A percentile compares a stretch with the other conserved stretches of the same genome.
These are phyloP conservation scores for Therioaphis trifolii DNA, from an alignment of 2,888 invertebrate species.

Conservation along the genomic window DNA sequence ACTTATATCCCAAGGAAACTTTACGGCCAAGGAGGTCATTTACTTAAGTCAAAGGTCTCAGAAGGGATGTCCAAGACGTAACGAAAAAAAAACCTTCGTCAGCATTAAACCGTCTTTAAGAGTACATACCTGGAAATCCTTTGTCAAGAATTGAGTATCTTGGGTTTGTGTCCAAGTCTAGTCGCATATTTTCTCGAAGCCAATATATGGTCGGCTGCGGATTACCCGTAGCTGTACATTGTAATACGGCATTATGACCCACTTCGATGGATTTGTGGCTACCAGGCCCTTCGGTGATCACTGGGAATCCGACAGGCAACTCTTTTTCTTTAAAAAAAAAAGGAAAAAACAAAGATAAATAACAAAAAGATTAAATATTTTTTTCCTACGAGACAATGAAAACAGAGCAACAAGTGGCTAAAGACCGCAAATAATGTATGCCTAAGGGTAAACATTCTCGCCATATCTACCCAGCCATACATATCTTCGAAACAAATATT, in stretches of 20 bases:
- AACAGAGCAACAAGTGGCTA: slow-evolving; percentile 39
- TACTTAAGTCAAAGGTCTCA: slow-evolving; percentile 43
- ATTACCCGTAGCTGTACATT: slow-evolving; percentile 88
- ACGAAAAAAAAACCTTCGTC: slow-evolving; percentile 45
- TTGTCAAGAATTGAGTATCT: slow-evolving; percentile 87
- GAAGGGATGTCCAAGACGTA: neutral
- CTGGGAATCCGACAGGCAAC: slow-evolving; percentile 92
- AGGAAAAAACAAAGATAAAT: slow-evolving; percentile 2
- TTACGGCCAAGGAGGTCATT: slow-evolving; percentile 39
- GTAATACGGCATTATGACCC: slow-evolving; percentile 88
- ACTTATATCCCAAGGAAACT: slow-evolving; percentile 30
- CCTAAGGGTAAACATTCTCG: slow-evolving; percentile 30
- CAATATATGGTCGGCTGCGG: slow-evolving; percentile 86
- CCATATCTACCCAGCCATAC: neutral
- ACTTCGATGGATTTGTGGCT: slow-evolving; percentile 95
- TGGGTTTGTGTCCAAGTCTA: slow-evolving; percentile 84
- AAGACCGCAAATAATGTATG: slow-evolving; percentile 26
- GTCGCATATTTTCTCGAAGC: slow-evolving; percentile 92
- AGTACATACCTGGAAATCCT: slow-evolving; percentile 76
- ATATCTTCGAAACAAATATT: slow-evolving; percentile 38
- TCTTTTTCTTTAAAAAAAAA: slow-evolving; percentile 69
- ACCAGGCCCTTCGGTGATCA: slow-evolving; percentile 83
- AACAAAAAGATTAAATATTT: neutral
- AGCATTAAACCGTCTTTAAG: slow-evolving; percentile 65
- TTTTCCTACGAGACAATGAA: neutral